Evolutionary conservation across 2,113 vertebrate genomes (phyloP).

Genomic region (Gopherus evgoodei): DNA sequence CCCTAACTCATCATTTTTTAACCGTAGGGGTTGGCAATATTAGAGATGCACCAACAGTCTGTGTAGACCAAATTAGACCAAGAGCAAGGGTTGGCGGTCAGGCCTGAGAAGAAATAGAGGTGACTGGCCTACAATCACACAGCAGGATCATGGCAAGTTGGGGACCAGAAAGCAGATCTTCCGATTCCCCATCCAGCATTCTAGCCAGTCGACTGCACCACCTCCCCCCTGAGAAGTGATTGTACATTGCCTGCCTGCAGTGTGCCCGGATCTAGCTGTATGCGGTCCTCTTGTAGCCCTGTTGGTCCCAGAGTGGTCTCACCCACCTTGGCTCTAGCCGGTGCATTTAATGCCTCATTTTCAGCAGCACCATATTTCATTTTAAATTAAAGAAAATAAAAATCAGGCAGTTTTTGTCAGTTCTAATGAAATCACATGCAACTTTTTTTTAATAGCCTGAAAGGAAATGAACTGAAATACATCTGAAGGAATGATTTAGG

Average conservation of each 20-base stretch:
- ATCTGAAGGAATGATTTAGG: slow-evolving; percentile 48
- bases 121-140: neutral
- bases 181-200: neutral
- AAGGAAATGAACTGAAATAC: slow-evolving; percentile 44
- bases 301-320: neutral
- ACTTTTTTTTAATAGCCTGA: slow-evolving; percentile 45
- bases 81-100: neutral
- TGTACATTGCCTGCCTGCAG: slow-evolving; percentile 13
- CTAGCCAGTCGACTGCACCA: neutral
- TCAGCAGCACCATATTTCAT: slow-evolving; percentile 17
- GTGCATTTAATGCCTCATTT: slow-evolving; percentile 31
- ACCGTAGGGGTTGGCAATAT: slow-evolving; percentile 6
- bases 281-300: too few relatives aligned
- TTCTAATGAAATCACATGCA: slow-evolving; percentile 54
- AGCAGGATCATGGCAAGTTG: neutral
- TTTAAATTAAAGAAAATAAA: neutral
- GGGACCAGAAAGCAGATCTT: neutral
- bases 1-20: neutral
- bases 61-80: neutral
- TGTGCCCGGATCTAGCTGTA: neutral
- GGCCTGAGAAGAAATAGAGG: slow-evolving; percentile 21
- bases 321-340: neutral
- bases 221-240: neutral
- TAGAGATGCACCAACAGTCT: neutral
- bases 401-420: neutral